phyloP scores from a whole-genome alignment of 2,797 vertebrate genomes.

The Sebastes kiyomatsui region DNA sequence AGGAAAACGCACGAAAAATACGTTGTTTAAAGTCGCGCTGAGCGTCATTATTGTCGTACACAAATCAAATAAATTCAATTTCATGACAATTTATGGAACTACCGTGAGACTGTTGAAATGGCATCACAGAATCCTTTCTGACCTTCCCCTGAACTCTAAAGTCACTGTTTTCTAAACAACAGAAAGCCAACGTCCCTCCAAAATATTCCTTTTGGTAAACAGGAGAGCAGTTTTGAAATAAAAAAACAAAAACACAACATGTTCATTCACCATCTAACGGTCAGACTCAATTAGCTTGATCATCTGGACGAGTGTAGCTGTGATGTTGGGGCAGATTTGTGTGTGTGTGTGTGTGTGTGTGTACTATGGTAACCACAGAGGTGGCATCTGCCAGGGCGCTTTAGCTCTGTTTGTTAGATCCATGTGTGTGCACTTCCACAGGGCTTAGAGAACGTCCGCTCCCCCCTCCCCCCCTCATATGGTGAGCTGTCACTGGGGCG shows the following conservation, averaged over 20 bases:
- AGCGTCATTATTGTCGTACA: too few relatives aligned
- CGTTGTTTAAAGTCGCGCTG: too few relatives aligned
- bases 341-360: conserved; percentile 36
- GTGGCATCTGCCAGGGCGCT: conserved; percentile 77
- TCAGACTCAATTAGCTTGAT: conserved; percentile 66
- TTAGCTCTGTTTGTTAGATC: conserved; percentile 74
- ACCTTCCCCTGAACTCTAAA: conserved; percentile 11
- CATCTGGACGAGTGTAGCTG: conserved; percentile 61
- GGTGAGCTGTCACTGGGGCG: conserved; percentile 68
- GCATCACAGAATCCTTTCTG: conserved; percentile 7
- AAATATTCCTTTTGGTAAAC: conserved; percentile 40
- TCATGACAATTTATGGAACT: too few relatives aligned
- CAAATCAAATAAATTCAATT: too few relatives aligned
- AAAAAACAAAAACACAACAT: conserved; percentile 60
- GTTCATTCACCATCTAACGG: conserved; percentile 52
- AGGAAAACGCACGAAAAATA: too few relatives aligned
- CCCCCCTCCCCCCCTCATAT: conserved; percentile 64
- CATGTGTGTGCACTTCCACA: conserved; percentile 78
- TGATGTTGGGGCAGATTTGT: conserved; percentile 60
- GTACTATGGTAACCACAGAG: conserved; percentile 53
- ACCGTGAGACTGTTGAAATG: too few relatives aligned
- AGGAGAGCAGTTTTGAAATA: conserved; percentile 21
- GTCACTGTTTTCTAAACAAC: conserved; percentile 28
- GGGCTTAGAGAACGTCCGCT: conserved; percentile 66
- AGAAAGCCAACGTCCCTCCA: conserved; percentile 1